Evolutionary conservation across 2,888 invertebrate genomes (phyloP).

Genomic region (Bellardia pandia): DNA sequence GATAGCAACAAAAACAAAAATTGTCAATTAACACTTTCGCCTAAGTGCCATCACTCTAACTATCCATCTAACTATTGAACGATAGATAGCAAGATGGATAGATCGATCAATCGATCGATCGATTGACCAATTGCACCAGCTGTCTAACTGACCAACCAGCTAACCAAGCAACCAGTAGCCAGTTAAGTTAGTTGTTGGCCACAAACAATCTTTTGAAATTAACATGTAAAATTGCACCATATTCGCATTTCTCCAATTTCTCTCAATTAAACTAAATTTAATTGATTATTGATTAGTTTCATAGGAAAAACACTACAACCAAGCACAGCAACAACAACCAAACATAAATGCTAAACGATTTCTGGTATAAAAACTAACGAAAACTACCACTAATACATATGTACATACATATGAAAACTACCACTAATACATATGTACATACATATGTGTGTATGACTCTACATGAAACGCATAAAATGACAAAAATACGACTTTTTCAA

Average conservation of each 20-base stretch:
- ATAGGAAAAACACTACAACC: slow-evolving; percentile 56
- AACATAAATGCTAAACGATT: slow-evolving; percentile 62
- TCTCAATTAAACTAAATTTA: slow-evolving; percentile 73
- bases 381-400: background rate
- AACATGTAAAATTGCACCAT: slow-evolving; percentile 71
- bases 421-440: background rate
- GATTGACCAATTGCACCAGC: slow-evolving; percentile 44
- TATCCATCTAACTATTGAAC: slow-evolving; percentile 23
- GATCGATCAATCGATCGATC: slow-evolving; percentile 40
- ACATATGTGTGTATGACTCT: too few relatives aligned
- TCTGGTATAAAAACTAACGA: slow-evolving; percentile 65
- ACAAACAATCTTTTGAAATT: slow-evolving; percentile 52
- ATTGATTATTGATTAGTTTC: slow-evolving; percentile 73
- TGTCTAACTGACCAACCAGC: slow-evolving; percentile 36
- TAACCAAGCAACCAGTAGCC: slow-evolving; percentile 12
- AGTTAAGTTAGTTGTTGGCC: slow-evolving; percentile 25
- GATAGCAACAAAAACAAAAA: slow-evolving; percentile 62
- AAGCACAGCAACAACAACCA: slow-evolving; percentile 31
- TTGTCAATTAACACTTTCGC: slow-evolving; percentile 76
- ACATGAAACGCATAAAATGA: slow-evolving; percentile 49
- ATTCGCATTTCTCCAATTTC: slow-evolving; percentile 73
- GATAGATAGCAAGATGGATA: slow-evolving; percentile 35
- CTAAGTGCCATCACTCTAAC: slow-evolving; percentile 66
- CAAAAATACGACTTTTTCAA: slow-evolving; percentile 19
- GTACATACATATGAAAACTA: too few relatives aligned